Evolutionary conservation across 2,797 vertebrate species (phyloP).

Genomic region (Rhinogobio ventralis): DNA sequence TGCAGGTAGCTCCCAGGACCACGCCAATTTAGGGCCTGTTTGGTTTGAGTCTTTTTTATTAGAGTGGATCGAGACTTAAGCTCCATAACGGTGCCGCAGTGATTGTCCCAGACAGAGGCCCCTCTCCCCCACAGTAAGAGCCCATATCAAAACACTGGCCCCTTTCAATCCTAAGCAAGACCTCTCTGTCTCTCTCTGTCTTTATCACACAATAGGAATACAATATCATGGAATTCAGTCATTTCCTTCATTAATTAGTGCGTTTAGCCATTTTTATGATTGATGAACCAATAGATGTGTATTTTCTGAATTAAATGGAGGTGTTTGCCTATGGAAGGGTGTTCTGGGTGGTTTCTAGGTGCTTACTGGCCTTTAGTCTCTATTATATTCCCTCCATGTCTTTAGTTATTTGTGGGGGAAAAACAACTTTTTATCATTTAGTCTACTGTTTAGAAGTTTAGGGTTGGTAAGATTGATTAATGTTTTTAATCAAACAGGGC

Average conservation of each 20-base stretch:
- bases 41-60: slow-evolving; percentile 84
- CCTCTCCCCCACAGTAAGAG: slow-evolving; percentile 63
- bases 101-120: slow-evolving; percentile 77
- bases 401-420: not conserved
- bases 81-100: slow-evolving; percentile 77
- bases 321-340: not conserved
- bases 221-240: slow-evolving; percentile 69
- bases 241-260: slow-evolving; percentile 72
- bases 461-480: not conserved
- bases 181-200: slow-evolving; percentile 66
- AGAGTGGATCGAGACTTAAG: slow-evolving; percentile 81
- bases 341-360: not conserved
- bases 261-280: slow-evolving; percentile 44
- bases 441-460: not conserved
- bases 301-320: slow-evolving; percentile 60
- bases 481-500: no score
- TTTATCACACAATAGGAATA: slow-evolving; percentile 69
- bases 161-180: slow-evolving; percentile 69
- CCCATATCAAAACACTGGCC: slow-evolving; percentile 78
- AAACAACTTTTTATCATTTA: not conserved
- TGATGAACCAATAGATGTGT: slow-evolving; percentile 69
- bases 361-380: not conserved
- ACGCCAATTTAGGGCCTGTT: slow-evolving; percentile 73
- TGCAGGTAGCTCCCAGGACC: slow-evolving; percentile 79
- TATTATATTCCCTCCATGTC: not conserved